Base-by-base conservation (phyloP, 1,140 invertebrate species). In the Leptestheria dahalacensis region DNA sequence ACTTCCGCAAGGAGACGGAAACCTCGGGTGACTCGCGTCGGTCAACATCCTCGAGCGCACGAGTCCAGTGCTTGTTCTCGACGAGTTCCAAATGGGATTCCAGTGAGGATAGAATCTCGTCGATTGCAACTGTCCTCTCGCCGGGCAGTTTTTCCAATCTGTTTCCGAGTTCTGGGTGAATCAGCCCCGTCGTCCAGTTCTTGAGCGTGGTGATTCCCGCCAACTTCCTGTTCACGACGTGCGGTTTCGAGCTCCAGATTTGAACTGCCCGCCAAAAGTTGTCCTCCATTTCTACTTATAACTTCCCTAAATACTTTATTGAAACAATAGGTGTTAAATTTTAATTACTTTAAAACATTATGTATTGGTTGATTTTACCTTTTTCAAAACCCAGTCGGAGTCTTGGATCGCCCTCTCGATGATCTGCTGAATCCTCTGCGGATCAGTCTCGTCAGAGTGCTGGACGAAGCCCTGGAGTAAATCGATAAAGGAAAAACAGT, bases 341-440 rank as follows among this genome's bases (percentile, higher is more conserved):
- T 53, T 1, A 18, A 53, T 26, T 23, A 11, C 15, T 21, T 15
- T 23, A 53, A 23, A 24, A 41, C 15, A 41, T 15, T 41, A 15
- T 41, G 15, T 47, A 10, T 18, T 18, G 25, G 25, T 21, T 6
- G 15, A 24, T 21, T 0, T 58, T 69, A 85, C 85, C 78, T 88
- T 88, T 68, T 84, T 79, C 52, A 86, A 67, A 66, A 90, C 73
- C 86, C 86, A 90, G 61, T 86, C 77, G 49, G 82, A 79, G 75
- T 89, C 85, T 66, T 81, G 73, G 55, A 85, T 67, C 63, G 85
- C 83, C 70, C 83, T 79, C 51, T 76, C 66, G 64, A 88, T 85
- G 60, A 90, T 88, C 69, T 86, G 78, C 60, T 77, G 71, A n/a
- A 89, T 77, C 71, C 84, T 73, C 64, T 82, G 79, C n/a, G 78